These are phyloP conservation scores for Argynnis bischoffii DNA, from an alignment of 2,888 invertebrate species.

Conservation along the genomic window DNA sequence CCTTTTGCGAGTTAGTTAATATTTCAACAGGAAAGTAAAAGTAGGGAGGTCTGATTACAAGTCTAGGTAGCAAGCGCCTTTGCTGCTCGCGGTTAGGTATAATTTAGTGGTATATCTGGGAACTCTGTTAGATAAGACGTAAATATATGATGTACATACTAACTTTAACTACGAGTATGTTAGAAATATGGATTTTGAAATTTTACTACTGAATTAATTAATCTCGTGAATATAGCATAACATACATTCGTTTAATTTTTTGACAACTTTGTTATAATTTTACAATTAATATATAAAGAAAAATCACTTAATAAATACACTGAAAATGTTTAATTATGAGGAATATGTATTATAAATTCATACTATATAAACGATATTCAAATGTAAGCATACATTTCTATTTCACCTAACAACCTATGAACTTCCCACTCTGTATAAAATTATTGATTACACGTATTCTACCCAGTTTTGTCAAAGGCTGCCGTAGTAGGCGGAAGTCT, in stretches of 20 bases:
- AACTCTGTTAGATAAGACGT: not conserved
- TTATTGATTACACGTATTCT: constrained; percentile 16
- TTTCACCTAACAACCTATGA: constrained; percentile 9
- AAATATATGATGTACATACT: constrained; percentile 1
- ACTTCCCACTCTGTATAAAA: constrained; percentile 10
- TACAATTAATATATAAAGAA: no score
- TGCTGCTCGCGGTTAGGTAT: constrained; percentile 35
- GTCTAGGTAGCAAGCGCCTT: constrained; percentile 38
- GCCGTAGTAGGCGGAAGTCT: constrained; percentile 40
- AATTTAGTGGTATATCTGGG: constrained; percentile 36
- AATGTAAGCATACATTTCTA: constrained; percentile 9
- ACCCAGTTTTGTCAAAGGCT: constrained; percentile 27
- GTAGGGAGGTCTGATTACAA: constrained; percentile 47
- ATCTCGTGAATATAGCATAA: no score
- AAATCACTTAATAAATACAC: no score
- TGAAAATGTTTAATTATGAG: no score
- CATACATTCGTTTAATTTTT: no score
- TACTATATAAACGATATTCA: not conserved
- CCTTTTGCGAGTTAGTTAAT: constrained; percentile 78
- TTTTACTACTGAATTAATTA: not conserved
- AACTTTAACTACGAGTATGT: not conserved
- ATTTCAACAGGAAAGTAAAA: constrained; percentile 76
- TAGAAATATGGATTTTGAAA: not conserved
- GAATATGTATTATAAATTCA: no score
- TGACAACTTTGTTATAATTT: no score